Base-by-base conservation (phyloP, 2,888 invertebrate species). In the Micoletzkya japonica region DNA sequence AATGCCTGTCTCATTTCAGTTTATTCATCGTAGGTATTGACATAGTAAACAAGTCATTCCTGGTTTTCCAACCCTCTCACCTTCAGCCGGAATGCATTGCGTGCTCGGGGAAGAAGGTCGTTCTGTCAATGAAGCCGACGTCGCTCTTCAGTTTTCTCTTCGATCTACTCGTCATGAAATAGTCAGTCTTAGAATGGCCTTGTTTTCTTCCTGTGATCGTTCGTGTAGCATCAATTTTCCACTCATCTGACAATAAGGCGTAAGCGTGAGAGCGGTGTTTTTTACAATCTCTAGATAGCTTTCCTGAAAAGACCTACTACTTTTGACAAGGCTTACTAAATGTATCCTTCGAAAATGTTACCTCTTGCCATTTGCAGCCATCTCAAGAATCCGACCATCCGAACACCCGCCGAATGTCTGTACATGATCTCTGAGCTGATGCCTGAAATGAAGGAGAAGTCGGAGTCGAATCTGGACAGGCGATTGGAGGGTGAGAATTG, bases 371-470 rank as follows among this genome's bases (percentile, higher is more conserved):
- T 39, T 56, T 67, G 74, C 71, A 83, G 88, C 86, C 92, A 95
- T 87, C 93, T 97, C 92, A 94, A 92, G 86, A 92, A 90, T 85
- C 97, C 97, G 64, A 88, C 88, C 6, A 90, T 94, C 50, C 86
- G 86, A 20, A 93, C 90, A 4, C 90, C 92, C 54, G 90, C 91
- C 82, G 92, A 92, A 87, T 96, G 96, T 0, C 88, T 98, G 17
- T 98, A 96, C 86, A 93, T 97, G 91, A 91, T 93, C 36, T 91
- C 91, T 20, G 59, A 74, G 7, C 71, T 83, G 14, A 92, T 97
- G 28, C 90, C 92, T 75, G 93, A 94, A 78, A 93, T 97, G 82
- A 95, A 95, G 87, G 92, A 92, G 83, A 90, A 90, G 79, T 96
- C 95, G 0, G 90, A 92, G 79, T 90, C 90, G 63, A 98, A 98